phyloP scores from a whole-genome alignment of 2,113 vertebrate species.

The Esox niger region DNA sequence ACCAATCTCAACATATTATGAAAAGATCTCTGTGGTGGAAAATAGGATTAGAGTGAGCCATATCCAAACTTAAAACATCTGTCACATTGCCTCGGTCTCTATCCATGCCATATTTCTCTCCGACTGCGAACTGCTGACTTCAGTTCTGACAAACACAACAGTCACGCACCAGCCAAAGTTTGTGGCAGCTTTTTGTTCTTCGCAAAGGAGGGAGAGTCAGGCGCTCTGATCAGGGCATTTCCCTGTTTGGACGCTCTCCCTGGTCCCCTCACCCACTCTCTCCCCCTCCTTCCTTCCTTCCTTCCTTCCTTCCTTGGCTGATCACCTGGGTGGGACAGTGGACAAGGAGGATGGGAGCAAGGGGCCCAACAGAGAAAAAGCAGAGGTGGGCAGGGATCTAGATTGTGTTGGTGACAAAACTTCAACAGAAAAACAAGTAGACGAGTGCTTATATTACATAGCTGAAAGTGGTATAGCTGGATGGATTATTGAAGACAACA shows the following conservation, averaged over 20 bases:
- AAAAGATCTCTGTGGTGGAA: not conserved
- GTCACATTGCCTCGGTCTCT: not conserved
- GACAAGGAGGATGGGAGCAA: constrained; percentile 15
- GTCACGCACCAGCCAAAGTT: not conserved
- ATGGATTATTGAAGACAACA: not conserved
- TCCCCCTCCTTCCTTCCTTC: constrained; percentile 17
- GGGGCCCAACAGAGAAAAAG: constrained; percentile 5
- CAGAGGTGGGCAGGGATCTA: not conserved
- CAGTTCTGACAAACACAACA: not conserved
- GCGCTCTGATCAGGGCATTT: constrained; percentile 2
- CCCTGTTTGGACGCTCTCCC: not conserved
- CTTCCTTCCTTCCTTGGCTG: constrained; percentile 21
- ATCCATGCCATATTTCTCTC: not conserved
- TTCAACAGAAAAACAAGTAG: not conserved
- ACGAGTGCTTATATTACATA: not conserved
- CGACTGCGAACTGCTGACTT: too few species aligned
- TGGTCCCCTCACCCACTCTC: too few species aligned
- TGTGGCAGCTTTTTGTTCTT: not conserved
- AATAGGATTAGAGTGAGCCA: not conserved
- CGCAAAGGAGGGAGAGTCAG: not conserved
- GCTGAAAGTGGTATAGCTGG: not conserved
- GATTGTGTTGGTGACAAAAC: not conserved
- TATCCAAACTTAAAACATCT: too few species aligned
- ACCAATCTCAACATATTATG: constrained; percentile 9
- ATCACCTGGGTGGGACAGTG: constrained; percentile 5